These are phyloP conservation scores for Plagiodera versicolora DNA, from an alignment of 2,888 invertebrate species.

Conservation along the genomic window DNA sequence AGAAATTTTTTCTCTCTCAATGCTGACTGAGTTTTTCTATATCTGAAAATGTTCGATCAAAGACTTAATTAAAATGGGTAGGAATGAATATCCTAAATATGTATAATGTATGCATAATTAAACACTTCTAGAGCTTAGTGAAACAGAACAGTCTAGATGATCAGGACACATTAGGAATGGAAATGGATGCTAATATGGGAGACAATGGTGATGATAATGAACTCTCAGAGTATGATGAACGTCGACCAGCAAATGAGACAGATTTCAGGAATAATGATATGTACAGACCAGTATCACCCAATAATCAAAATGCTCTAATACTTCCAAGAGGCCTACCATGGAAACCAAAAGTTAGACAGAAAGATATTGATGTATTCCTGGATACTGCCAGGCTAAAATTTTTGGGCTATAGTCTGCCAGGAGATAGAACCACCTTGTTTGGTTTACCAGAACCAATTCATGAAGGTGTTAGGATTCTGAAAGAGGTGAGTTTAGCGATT, in stretches of 20 bases:
- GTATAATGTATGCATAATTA: no score
- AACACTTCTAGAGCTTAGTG: slow-evolving; percentile 67
- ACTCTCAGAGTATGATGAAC: slow-evolving; percentile 59
- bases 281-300: slow-evolving; percentile 44
- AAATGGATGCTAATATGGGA: slow-evolving; percentile 64
- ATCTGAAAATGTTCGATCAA: no score
- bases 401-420: slow-evolving; percentile 89
- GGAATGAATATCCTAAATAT: no score
- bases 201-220: slow-evolving; percentile 50
- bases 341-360: slow-evolving; percentile 95
- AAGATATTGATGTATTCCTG: slow-evolving; percentile 90
- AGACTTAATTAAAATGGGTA: no score
- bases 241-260: slow-evolving; percentile 55
- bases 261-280: slow-evolving; percentile 44
- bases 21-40: no score
- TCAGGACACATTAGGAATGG: slow-evolving; percentile 67
- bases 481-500: slow-evolving; percentile 61
- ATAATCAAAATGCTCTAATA: slow-evolving; percentile 31
- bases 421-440: slow-evolving; percentile 85
- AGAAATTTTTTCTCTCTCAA: no score
- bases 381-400: slow-evolving; percentile 92
- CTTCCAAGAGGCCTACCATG: slow-evolving; percentile 75
- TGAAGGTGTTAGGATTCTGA: slow-evolving; percentile 90
- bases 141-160: slow-evolving; percentile 93
- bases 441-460: slow-evolving; percentile 97